These are phyloP conservation scores for Latrodectus hesperus DNA, from an alignment of 2,888 invertebrate species.

Conservation along the genomic window DNA sequence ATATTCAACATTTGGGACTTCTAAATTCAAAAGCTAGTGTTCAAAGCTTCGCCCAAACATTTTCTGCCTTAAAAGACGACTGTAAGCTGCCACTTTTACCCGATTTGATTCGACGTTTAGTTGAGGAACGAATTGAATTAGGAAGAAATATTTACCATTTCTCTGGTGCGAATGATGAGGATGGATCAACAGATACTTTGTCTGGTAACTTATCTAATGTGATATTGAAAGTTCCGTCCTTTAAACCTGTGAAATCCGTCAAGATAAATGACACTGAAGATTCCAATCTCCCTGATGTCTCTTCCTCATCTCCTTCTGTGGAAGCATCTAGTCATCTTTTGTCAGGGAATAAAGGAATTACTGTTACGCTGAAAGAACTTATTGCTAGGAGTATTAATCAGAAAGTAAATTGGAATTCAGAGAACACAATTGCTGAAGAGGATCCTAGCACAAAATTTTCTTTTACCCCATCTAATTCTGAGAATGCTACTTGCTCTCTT, in stretches of 20 bases:
- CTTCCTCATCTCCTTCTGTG: slow-evolving; percentile 53
- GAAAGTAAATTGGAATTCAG: slow-evolving; percentile 76
- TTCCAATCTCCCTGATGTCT: slow-evolving; percentile 55
- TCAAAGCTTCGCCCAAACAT: slow-evolving; percentile 49
- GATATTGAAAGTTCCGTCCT: slow-evolving; percentile 95
- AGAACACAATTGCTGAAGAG: slow-evolving; percentile 40
- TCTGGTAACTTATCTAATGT: slow-evolving; percentile 76
- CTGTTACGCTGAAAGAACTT: slow-evolving; percentile 85
- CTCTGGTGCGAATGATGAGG: slow-evolving; percentile 73
- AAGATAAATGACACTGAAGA: slow-evolving; percentile 48
- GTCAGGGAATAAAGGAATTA: slow-evolving; percentile 71
- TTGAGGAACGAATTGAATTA: slow-evolving; percentile 74
- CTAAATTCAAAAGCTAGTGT: slow-evolving; percentile 62
- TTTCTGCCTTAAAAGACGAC: slow-evolving; percentile 68
- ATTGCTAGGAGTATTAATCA: slow-evolving; percentile 94
- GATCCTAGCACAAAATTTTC: slow-evolving; percentile 48
- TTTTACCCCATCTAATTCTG: slow-evolving; percentile 25
- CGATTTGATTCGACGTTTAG: slow-evolving; percentile 74
- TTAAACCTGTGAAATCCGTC: slow-evolving; percentile 79
- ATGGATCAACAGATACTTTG: slow-evolving; percentile 76
- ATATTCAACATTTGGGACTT: slow-evolving; percentile 71
- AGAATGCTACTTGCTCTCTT: slow-evolving; percentile 31
- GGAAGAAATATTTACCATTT: slow-evolving; percentile 71
- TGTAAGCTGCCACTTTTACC: slow-evolving; percentile 73
- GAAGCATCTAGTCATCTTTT: slow-evolving; percentile 69